Evolutionary conservation across 2,888 invertebrate genomes (phyloP), one percentile per base, ranked within the genome.

Genomic region (Pseudolycoriella hygida): DNA sequence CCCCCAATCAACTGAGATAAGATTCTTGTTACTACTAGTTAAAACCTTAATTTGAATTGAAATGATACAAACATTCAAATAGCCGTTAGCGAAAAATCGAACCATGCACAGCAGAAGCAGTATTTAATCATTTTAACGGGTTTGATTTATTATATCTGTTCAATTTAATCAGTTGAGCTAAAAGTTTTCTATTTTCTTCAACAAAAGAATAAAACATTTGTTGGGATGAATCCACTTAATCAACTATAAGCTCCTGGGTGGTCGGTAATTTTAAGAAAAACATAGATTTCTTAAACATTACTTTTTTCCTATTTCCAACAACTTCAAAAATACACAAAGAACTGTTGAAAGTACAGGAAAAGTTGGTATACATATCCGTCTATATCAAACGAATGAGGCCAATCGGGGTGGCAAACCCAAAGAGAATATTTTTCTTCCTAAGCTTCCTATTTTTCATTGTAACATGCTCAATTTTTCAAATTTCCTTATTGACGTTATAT

Each of bases 391-490:
- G 17, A n/a, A 17, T 14, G 39, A 11, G 17, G 15, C 17, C 11
- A 17, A 10, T 11, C 11, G 15, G 17, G 40, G 18, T 40, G 40
- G 18, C 40, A 40, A 40, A 18, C n/a, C 40, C 19, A 40, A 40
- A 17, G 17, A 40, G 19, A 40, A 19, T 40, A 40, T 40, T 40
- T 40, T 40, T 40, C 40, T 40, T 17, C 18, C 17, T 40, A 40
- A 40, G 40, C 40, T 40, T 40, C 40, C 12, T 40, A 40, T 40
- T 40, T 40, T 40, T 40, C 40, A 40, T 40, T 40, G 11, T 17
- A 40, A 40, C 40, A 40, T 40, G 40, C 19, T 40, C 40, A 40
- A 40, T 40, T 40, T 40, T 40, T 40, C 40, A 40, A 40, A 40
- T 40, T 40, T 40, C 40, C 18, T 40, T 40, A 40, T 40, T 40